Percentiles rank a stretch among this genome's conserved stretches.
Evolutionary conservation across 2,113 vertebrate species (phyloP).

Genomic region (Poeciliopsis occidentalis): DNA sequence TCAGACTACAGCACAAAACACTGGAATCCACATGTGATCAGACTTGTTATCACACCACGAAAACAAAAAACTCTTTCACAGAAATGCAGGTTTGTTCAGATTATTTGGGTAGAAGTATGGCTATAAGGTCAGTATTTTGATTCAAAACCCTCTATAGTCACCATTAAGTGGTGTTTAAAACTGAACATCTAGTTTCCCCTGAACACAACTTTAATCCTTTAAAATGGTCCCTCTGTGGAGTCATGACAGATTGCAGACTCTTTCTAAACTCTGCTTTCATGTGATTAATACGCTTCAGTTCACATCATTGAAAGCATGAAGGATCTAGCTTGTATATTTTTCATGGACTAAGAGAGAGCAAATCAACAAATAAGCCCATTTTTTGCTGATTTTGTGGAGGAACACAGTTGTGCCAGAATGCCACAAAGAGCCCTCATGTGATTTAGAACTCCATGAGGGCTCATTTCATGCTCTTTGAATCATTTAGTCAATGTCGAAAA

Average conservation of each 20-base stretch:
- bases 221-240: constrained; percentile 81
- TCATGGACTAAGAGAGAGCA: neutral
- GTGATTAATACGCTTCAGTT: constrained; percentile 81
- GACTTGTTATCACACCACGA: neutral
- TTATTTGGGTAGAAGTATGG: neutral
- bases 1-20: neutral
- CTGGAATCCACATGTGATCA: neutral
- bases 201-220: constrained; percentile 79
- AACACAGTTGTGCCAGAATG: neutral
- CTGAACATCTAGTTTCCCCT: constrained; percentile 32
- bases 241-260: constrained; percentile 82
- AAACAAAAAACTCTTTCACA: neutral
- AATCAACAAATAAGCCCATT: neutral
- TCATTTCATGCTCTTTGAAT: neutral
- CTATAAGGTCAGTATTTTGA: constrained; percentile 17
- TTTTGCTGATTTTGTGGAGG: neutral
- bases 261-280: constrained; percentile 84
- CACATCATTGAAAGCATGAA: constrained; percentile 48
- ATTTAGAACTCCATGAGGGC: neutral
- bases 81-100: neutral
- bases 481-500: neutral
- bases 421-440: neutral
- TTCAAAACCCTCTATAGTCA: constrained; percentile 19
- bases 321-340: neutral
- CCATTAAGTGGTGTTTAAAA: constrained; percentile 52